These are phyloP conservation scores for Trissolcus japonicus DNA, from an alignment of 2,888 invertebrate species.

Conservation along the genomic window DNA sequence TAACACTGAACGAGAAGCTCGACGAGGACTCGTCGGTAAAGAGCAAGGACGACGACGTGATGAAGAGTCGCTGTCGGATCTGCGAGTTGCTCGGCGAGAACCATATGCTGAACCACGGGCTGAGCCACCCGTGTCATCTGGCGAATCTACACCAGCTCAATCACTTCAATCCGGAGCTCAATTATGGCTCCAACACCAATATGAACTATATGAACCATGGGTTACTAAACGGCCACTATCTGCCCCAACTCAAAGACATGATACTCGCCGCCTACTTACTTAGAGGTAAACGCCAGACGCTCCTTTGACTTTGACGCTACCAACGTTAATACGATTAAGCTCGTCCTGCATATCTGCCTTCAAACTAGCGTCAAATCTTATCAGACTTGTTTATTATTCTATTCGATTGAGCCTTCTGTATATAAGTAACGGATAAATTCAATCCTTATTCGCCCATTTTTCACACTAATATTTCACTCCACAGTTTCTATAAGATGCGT, in stretches of 20 bases:
- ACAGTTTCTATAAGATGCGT: too few relatives aligned
- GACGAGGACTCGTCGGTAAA: constrained; percentile 37
- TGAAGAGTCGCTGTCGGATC: constrained; percentile 69
- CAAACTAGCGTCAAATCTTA: too few relatives aligned
- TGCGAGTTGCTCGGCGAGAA: constrained; percentile 69
- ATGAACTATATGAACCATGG: constrained; percentile 69
- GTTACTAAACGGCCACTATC: constrained; percentile 75
- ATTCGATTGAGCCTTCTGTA: too few relatives aligned
- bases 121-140: constrained; percentile 69
- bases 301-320: constrained; percentile 25
- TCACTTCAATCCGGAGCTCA: constrained; percentile 62
- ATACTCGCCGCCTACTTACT: constrained; percentile 82
- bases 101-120: constrained; percentile 64
- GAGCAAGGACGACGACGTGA: constrained; percentile 60
- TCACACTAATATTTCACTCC: too few relatives aligned
- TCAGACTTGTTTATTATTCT: background rate
- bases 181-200: constrained; percentile 61
- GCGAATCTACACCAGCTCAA: constrained; percentile 67
- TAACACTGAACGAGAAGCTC: constrained; percentile 53
- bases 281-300: constrained; percentile 77
- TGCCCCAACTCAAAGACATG: constrained; percentile 81
- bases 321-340: constrained; percentile 20
- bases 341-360: background rate
- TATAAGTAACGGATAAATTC: too few relatives aligned
- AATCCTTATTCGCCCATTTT: too few relatives aligned